Percentiles rank a stretch among this genome's conserved stretches.
Evolutionary conservation across 1,140 invertebrate species (phyloP).

Genomic region (Rhopalosiphum padi): DNA sequence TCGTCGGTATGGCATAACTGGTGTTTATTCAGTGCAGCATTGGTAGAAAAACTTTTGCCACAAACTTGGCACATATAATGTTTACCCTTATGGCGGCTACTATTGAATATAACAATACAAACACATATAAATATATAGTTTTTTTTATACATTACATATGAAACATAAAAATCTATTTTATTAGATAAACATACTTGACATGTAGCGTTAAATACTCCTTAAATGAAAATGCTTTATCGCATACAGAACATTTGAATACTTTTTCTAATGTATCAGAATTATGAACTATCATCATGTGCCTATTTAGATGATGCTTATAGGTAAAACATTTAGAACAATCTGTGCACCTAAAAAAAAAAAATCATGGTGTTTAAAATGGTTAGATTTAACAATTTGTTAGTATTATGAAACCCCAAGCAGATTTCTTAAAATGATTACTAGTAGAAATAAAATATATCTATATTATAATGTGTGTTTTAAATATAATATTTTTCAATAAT

Average conservation of each 20-base stretch:
- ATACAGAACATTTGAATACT: conserved; percentile 77
- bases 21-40: conserved; percentile 66
- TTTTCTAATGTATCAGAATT: conserved; percentile 75
- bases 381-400: background rate
- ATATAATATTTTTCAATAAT: background rate
- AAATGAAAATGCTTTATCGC: conserved; percentile 76
- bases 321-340: conserved; percentile 49
- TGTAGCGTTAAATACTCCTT: conserved; percentile 75
- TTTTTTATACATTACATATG: background rate
- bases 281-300: conserved; percentile 48
- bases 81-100: conserved; percentile 63
- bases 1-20: conserved; percentile 71
- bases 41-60: conserved; percentile 65
- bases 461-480: background rate
- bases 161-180: background rate
- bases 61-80: conserved; percentile 65
- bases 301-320: conserved; percentile 44
- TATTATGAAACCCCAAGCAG: background rate
- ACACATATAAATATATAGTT: background rate
- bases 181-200: conserved; percentile 59
- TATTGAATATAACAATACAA: background rate
- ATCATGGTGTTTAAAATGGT: background rate
- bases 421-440: background rate
- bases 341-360: conserved; percentile 1
- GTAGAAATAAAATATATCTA: too few relatives aligned